A percentile compares a stretch with the other conserved stretches of the same genome.
phyloP scores from a whole-genome alignment of 35 echinoderm and acorn worm genomes.

The Eucidaris tribuloides region DNA sequence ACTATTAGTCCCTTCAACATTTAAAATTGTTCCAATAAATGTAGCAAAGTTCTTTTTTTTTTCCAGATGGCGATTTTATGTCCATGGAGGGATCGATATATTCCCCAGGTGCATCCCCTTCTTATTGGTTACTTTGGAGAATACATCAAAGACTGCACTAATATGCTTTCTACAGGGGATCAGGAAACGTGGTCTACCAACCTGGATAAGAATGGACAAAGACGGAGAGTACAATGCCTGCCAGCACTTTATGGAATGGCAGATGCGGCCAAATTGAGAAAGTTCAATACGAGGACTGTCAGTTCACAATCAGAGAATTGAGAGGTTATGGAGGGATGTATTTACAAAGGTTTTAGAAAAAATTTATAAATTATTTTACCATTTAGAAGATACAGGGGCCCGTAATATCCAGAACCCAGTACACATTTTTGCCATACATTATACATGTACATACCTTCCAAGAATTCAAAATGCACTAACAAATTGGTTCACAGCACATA shows the following conservation, averaged over 20 bases:
- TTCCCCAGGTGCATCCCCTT: neutral
- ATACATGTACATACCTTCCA: conserved; percentile 15
- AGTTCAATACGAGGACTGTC: neutral
- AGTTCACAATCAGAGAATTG: neutral
- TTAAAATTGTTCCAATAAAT: too few species aligned
- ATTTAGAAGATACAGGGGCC: neutral
- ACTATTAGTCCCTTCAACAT: too few species aligned
- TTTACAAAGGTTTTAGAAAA: neutral
- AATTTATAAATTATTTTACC: conserved; percentile 28
- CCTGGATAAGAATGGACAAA: neutral
- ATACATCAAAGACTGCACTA: neutral
- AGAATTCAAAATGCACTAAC: neutral
- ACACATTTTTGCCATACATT: conserved; percentile 27
- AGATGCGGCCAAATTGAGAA: neutral
- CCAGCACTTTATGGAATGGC: neutral
- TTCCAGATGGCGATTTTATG: neutral
- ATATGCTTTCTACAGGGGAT: neutral
- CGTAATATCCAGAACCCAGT: neutral
- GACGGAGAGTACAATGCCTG: neutral
- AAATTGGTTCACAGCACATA: neutral
- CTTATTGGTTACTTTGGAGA: neutral
- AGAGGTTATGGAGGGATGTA: conserved; percentile 16
- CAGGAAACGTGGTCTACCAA: neutral
- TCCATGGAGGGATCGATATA: neutral
- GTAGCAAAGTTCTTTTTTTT: too few species aligned